phyloP scores from a whole-genome alignment of 2,797 vertebrate species.

The Thunnus albacares region DNA sequence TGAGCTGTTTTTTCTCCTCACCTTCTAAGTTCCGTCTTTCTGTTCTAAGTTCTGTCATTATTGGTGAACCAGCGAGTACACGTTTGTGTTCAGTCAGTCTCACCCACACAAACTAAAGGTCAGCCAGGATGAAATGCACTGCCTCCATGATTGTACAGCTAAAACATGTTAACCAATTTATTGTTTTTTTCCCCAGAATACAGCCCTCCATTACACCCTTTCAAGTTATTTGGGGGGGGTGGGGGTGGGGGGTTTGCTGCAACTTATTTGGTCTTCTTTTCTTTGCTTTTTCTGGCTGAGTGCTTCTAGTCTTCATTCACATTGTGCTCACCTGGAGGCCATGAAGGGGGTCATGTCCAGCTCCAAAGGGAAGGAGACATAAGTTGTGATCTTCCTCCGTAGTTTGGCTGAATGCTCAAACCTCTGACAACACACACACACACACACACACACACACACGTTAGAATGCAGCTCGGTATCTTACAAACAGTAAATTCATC shows the following conservation, averaged over 20 bases:
- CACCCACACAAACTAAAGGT: no score
- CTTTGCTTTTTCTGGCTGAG: background rate
- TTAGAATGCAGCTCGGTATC: background rate
- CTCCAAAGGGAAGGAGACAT: conserved; percentile 96
- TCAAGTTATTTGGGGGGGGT: background rate
- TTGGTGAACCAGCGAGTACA: no score
- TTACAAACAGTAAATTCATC: no score
- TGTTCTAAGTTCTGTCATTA: background rate
- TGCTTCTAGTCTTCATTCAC: background rate
- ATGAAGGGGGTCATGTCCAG: conserved; percentile 99
- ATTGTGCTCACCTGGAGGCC: conserved; percentile 93
- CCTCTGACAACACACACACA: conserved; percentile 82
- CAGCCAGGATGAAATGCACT: no score
- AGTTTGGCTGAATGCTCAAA: conserved; percentile 99
- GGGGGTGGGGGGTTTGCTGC: background rate
- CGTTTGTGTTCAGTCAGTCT: no score
- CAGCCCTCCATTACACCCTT: background rate
- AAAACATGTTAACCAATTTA: no score
- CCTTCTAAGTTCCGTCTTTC: no score
- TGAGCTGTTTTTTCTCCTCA: background rate
- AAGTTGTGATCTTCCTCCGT: conserved; percentile 97
- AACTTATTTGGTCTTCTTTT: background rate
- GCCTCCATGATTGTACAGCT: no score
- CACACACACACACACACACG: background rate
- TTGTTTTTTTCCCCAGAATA: background rate